phyloP scores from a whole-genome alignment of 2,113 vertebrate genomes.

The Stercorarius parasiticus region DNA sequence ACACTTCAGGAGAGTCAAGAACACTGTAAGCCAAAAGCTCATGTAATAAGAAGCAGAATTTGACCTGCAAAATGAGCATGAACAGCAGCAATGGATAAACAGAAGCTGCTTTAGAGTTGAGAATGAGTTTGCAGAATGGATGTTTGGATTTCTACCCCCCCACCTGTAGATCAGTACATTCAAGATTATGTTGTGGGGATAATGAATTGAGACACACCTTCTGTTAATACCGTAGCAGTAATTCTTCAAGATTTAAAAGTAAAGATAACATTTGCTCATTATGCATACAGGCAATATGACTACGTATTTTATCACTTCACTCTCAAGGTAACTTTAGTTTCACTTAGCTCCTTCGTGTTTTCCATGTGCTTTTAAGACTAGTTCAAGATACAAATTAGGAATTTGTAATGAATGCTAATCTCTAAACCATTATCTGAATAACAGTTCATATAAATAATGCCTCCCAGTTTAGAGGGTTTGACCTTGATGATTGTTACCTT shows the following conservation, averaged over 20 bases:
- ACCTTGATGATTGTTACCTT: background rate
- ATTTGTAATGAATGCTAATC: background rate
- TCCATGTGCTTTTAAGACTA: background rate
- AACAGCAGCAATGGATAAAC: background rate
- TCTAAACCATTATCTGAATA: background rate
- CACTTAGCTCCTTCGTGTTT: background rate
- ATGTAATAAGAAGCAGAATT: background rate
- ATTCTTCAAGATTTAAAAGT: background rate
- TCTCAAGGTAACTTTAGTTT: background rate
- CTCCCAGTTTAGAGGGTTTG: background rate
- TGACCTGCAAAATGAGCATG: background rate
- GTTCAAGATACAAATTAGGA: background rate
- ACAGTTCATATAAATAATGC: background rate
- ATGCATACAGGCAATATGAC: background rate
- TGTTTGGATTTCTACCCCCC: background rate
- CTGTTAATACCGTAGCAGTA: background rate
- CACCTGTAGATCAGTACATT: background rate
- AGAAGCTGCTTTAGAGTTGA: background rate
- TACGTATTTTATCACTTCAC: background rate
- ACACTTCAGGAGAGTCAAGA: background rate
- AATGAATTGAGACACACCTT: background rate
- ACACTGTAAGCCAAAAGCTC: accelerated
- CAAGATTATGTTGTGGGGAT: background rate
- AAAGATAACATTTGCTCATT: background rate
- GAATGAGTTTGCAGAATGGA: background rate